Conservation (phyloP, 30 jellyfish, hydroid and myxozoan species). For the Morbakka virulenta region DNA sequence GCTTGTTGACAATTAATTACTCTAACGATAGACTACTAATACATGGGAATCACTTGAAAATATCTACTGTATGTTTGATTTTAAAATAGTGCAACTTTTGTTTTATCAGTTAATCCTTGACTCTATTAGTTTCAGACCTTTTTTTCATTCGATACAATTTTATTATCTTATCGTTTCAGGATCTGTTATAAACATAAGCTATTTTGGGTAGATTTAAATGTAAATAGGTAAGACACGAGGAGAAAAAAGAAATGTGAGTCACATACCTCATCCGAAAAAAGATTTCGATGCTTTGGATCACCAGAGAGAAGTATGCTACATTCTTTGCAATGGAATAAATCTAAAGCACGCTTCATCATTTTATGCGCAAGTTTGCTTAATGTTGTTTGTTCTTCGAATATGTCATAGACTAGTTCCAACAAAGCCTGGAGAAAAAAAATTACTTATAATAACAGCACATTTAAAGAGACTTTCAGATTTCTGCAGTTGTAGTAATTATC, state of each 20-base stretch:
- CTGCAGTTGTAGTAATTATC: neutral
- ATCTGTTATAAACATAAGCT: too few species aligned
- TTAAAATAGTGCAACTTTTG: too few species aligned
- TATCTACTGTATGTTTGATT: too few species aligned
- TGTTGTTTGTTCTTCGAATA: constrained; percentile 92
- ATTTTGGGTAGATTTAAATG: too few species aligned
- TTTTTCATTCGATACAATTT: too few species aligned
- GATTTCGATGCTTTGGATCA: constrained; percentile 50
- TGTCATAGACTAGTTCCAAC: constrained; percentile 82
- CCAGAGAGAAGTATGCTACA: constrained; percentile 75
- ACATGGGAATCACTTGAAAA: too few species aligned
- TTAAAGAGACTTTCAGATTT: neutral
- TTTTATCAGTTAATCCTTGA: too few species aligned
- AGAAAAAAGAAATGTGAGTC: neutral
- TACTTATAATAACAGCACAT: neutral
- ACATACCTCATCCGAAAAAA: constrained; percentile 56
- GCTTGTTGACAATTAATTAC: too few species aligned
- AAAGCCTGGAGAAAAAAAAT: constrained; percentile 39
- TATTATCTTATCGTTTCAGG: too few species aligned
- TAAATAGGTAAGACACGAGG: neutral
- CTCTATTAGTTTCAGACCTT: neutral
- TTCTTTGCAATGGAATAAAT: constrained; percentile 69
- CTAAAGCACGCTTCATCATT: constrained; percentile 64
- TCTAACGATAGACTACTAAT: too few species aligned
- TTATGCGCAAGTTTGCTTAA: constrained; percentile 68